Base-by-base conservation (phyloP, 2,113 vertebrate species). In the Zingel zingel region DNA sequence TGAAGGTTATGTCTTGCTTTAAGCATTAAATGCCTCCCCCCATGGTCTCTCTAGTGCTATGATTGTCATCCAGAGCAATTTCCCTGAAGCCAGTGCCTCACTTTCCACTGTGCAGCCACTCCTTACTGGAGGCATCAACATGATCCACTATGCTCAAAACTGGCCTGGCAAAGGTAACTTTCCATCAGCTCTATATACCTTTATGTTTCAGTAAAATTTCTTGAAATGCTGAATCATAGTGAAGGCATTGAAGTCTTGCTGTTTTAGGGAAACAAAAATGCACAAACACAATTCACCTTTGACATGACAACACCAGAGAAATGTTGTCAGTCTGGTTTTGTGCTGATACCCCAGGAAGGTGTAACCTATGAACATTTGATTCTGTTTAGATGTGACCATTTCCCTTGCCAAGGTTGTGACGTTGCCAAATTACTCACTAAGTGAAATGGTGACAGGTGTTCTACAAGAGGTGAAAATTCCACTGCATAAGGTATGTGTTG, bases 81-180 rank as follows among this genome's bases (percentile, higher is more conserved):
- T 93, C 61, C 89, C 92, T 11, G 79, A 87, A 48, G 75, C 79
- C 1, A 71, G 53, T 13, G 57, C 67, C 18, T 56, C 89, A 3
- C 8, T 94, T 19, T 77, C 87, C 15, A 3, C 9, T 1, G 16
- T 90, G 36, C 64, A 89, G 5, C 86, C 86, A 1, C 7, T 89
- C 23, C 47, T 96, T 2, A 74, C 58, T 3, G 85, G 65, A 72
- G 78, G 83, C 72, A 85, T 94, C 43, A 83, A 23, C 25, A 0
- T 94, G 39, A 82, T 94, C 30, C 61, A 73, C 14, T 94, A 95
- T 77, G 33, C 88, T 39, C 82, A 78, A n/a, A 87, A 85, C 15
- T 96, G 95, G 95, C 85, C 93, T 1, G 94, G 93, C 27, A 93
- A 75, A 92, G 79, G 95, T 96, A 94, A 77, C 11, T 57, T 70